Evolutionary conservation across 2,888 invertebrate genomes (phyloP), one percentile per base, ranked within the genome.

Genomic region (Clusia tigrina): DNA sequence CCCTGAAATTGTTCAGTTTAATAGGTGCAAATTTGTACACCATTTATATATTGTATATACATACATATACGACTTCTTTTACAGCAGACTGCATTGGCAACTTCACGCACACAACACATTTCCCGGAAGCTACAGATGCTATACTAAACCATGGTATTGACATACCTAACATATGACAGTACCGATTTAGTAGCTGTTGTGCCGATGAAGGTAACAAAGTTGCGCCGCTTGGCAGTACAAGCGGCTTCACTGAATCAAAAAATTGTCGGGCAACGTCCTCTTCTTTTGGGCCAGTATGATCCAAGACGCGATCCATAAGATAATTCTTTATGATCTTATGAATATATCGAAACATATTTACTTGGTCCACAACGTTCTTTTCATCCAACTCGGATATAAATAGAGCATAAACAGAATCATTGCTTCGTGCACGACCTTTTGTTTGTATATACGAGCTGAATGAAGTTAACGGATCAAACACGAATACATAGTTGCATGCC

Each of bases 371-470:
- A 48, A 83, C 83, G 24, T 79, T 77, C 0, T 1, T 0, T 1
- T 23, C 15, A 0, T 88, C 83, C 0, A 55, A 1, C 0, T 70
- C 60, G 1, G 86, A 76, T 0, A 88, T 70, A 72, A 92, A 77
- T 23, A 91, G 81, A 0, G 88, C 83, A 70, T 86, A 93, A 10
- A 82, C 81, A 15, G 93, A 89, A 0, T 85, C 80, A 2, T 78
- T 76, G 70, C 87, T 86, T n/a, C 93, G 86, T 0, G 96, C 96
- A 60, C 97, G 87, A 1, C 88, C 95, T 87, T 95, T 95, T 65
- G 94, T 92, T 82, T 96, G 95, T 46, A 96, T 88, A 77, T 96
- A 97, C 0, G 93, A 90, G 55, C 93, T 86, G 71, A 92, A 93
- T 72, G 92, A 90, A 57, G 85, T 78, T 0, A 92, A 87, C 1